phyloP scores from a whole-genome alignment of 2,113 vertebrate species.

The Albula goreensis region DNA sequence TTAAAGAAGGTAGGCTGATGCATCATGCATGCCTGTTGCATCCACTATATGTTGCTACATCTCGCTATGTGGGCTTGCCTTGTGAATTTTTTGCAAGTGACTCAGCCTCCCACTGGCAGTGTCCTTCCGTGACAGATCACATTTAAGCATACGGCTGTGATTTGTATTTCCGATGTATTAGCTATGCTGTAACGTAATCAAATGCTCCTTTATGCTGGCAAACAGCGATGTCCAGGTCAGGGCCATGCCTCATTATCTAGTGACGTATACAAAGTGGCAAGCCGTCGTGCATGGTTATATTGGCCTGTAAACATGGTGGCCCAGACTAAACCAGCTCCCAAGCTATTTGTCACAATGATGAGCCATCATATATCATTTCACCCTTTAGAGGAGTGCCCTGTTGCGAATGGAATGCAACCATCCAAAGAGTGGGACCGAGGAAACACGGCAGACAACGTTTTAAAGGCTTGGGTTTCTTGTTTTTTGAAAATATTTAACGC shows the following conservation, averaged over 20 bases:
- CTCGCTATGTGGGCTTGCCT: not conserved
- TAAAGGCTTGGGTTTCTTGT: conserved; percentile 56
- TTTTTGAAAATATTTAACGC: conserved; percentile 59
- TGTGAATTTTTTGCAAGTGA: not conserved
- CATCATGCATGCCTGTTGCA: not conserved
- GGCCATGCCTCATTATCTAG: no score
- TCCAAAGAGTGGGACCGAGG: conserved; percentile 33
- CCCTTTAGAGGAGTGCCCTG: conserved; percentile 40
- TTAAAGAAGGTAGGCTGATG: not conserved
- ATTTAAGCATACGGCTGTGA: not conserved
- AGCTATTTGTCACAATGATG: conserved; percentile 50
- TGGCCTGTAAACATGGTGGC: conserved; percentile 26
- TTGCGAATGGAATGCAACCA: conserved; percentile 59
- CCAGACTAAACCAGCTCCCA: not conserved
- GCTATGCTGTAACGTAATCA: not conserved
- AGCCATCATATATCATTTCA: conserved; percentile 45
- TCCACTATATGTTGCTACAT: not conserved
- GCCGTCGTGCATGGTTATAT: conserved; percentile 6
- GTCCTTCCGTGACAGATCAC: not conserved
- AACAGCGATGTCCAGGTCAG: not conserved
- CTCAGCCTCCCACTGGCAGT: not conserved
- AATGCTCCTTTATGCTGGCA: not conserved
- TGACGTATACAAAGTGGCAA: not conserved
- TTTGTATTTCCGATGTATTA: not conserved
- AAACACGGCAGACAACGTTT: conserved; percentile 53